These are phyloP conservation scores for Aspidiotus destructor DNA, from an alignment of 2,888 invertebrate genomes.

Conservation along the genomic window DNA sequence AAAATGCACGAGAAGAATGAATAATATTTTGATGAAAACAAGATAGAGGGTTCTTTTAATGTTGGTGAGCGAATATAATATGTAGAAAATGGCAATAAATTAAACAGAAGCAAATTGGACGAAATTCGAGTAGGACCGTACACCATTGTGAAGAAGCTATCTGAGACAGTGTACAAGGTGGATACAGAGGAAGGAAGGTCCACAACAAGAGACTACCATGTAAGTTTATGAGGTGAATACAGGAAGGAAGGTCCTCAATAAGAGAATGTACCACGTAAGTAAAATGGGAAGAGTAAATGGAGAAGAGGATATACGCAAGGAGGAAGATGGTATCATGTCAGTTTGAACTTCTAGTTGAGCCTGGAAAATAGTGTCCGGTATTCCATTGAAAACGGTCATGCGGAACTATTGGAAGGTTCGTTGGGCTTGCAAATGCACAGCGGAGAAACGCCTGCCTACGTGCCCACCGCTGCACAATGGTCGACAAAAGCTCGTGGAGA, in stretches of 20 bases:
- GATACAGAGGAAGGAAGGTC: background rate
- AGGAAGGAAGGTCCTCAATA: no score
- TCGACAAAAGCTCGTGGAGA: no score
- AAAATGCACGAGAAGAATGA: no score
- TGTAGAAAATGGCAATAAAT: slow-evolving; percentile 18
- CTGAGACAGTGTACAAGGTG: background rate
- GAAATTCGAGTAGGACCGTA: background rate
- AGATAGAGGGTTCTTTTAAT: slow-evolving; percentile 3
- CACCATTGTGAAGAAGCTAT: slow-evolving; percentile 1
- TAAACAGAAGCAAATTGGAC: background rate
- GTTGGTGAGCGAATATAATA: slow-evolving; percentile 19
- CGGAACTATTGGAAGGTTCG: background rate
- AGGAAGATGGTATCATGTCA: no score
- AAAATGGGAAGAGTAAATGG: background rate
- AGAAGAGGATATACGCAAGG: no score
- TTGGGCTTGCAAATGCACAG: no score
- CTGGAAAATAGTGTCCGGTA: no score
- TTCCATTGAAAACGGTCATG: background rate
- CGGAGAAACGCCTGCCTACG: no score
- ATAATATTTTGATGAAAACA: background rate
- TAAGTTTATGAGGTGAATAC: no score
- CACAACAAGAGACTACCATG: background rate
- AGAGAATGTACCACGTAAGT: background rate
- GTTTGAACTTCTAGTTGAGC: no score
- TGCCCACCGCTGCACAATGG: no score